Evolutionary conservation across 2,888 invertebrate genomes (phyloP).

Genomic region (Ormia ochracea): DNA sequence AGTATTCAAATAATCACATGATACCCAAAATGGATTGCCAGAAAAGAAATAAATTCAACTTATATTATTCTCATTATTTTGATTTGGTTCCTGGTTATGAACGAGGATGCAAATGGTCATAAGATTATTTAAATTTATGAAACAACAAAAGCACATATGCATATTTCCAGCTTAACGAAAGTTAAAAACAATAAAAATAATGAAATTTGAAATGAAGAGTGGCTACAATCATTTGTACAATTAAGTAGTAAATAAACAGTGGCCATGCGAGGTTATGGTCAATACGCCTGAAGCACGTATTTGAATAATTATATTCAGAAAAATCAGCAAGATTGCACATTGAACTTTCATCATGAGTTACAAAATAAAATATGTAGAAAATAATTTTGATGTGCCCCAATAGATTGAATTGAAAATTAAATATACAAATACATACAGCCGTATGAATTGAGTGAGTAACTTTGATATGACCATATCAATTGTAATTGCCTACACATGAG

Average conservation of each 20-base stretch:
- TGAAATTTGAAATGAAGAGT: slow-evolving; percentile 41
- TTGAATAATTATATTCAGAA: slow-evolving; percentile 9
- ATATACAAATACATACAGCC: background rate
- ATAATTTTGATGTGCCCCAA: background rate
- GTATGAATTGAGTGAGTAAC: background rate
- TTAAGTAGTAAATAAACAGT: slow-evolving; percentile 11
- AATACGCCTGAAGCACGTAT: slow-evolving; percentile 45
- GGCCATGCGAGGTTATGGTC: slow-evolving; percentile 42
- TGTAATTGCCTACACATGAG: background rate
- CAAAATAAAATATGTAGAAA: slow-evolving; percentile 29
- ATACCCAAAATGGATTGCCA: too few species aligned
- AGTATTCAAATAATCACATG: too few species aligned
- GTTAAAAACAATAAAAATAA: slow-evolving; percentile 31
- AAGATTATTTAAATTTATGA: background rate
- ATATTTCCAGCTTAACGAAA: slow-evolving; percentile 17
- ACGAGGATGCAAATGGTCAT: too few species aligned
- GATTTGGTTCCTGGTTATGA: too few species aligned
- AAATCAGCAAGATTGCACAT: background rate
- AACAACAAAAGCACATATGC: slow-evolving; percentile 28
- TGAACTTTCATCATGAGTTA: background rate
- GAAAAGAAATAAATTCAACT: too few species aligned
- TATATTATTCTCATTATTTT: too few species aligned
- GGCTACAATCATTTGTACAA: slow-evolving; percentile 25
- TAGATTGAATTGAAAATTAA: background rate
- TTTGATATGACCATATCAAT: background rate